phyloP scores from a whole-genome alignment of 2,797 vertebrate genomes.

The Syngnathus rostellatus region DNA sequence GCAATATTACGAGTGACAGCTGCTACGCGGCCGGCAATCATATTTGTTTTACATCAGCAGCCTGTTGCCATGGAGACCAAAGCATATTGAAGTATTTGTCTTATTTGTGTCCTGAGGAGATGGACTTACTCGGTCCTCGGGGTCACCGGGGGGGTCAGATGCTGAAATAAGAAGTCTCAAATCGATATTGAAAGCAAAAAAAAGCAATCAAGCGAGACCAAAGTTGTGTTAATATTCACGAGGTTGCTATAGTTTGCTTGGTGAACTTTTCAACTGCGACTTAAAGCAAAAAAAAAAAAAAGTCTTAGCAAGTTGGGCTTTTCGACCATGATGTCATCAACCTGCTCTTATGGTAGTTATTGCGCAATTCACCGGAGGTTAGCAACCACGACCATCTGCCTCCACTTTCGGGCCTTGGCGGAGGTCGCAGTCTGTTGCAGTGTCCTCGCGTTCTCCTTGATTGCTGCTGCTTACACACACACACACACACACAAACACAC shows the following conservation, averaged over 20 bases:
- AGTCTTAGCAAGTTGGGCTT: too few relatives aligned
- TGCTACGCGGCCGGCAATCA: slow-evolving; percentile 38
- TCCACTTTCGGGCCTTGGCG: not conserved
- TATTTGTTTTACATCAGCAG: slow-evolving; percentile 33
- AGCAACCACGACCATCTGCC: not conserved
- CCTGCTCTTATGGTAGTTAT: too few relatives aligned
- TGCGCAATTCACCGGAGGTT: too few relatives aligned
- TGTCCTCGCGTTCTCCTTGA: not conserved
- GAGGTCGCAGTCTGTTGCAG: not conserved
- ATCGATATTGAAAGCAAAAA: too few relatives aligned
- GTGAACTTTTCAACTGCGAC: slow-evolving; percentile 4
- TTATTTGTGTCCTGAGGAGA: slow-evolving; percentile 7
- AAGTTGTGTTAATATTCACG: slow-evolving; percentile 27
- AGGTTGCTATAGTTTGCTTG: not conserved
- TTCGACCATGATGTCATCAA: too few relatives aligned
- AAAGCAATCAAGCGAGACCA: too few relatives aligned
- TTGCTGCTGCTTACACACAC: not conserved
- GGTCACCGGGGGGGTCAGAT: not conserved
- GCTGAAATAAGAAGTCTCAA: not conserved
- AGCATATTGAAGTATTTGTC: slow-evolving; percentile 11
- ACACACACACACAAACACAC: slow-evolving; percentile 8
- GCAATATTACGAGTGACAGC: slow-evolving; percentile 39
- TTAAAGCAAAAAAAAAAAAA: not conserved
- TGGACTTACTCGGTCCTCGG: slow-evolving; percentile 13
- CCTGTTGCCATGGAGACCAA: slow-evolving; percentile 25